phyloP scores from a whole-genome alignment of 2,888 invertebrate genomes.

The Hoplodrina ambigua region DNA sequence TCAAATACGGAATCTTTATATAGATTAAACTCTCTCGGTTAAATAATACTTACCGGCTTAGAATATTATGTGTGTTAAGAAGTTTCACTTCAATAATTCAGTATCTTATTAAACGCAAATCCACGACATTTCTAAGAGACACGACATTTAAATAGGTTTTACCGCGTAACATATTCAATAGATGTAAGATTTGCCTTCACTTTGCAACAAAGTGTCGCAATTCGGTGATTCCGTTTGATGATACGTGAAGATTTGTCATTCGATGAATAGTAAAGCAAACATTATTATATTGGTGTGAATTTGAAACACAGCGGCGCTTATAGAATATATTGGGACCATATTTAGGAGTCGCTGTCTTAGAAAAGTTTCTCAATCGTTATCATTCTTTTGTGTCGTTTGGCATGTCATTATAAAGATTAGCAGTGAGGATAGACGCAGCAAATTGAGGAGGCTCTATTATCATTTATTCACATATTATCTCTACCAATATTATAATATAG shows the following conservation, averaged over 20 bases:
- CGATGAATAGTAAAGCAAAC: constrained; percentile 48
- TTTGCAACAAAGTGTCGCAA: constrained; percentile 43
- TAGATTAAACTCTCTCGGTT: too few species aligned
- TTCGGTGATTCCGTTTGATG: constrained; percentile 46
- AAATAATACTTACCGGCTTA: background rate
- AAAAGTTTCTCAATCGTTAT: background rate
- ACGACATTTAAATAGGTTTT: constrained; percentile 28
- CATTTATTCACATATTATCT: too few species aligned
- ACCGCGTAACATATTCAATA: constrained; percentile 25
- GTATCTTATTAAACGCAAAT: background rate
- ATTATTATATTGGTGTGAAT: constrained; percentile 10
- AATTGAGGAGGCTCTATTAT: background rate
- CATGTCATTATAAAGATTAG: background rate
- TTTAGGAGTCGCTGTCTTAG: too few species aligned
- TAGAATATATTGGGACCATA: background rate
- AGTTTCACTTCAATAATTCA: background rate
- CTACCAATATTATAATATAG: too few species aligned
- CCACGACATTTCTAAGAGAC: constrained; percentile 12
- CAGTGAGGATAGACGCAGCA: background rate
- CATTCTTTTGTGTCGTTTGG: background rate
- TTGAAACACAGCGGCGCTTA: background rate
- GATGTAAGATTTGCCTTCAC: constrained; percentile 36
- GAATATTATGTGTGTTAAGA: background rate
- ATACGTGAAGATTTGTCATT: constrained; percentile 41
- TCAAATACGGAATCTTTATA: too few species aligned